Evolutionary conservation across 2,113 vertebrate genomes (phyloP).

Genomic region (Sander vitreus): DNA sequence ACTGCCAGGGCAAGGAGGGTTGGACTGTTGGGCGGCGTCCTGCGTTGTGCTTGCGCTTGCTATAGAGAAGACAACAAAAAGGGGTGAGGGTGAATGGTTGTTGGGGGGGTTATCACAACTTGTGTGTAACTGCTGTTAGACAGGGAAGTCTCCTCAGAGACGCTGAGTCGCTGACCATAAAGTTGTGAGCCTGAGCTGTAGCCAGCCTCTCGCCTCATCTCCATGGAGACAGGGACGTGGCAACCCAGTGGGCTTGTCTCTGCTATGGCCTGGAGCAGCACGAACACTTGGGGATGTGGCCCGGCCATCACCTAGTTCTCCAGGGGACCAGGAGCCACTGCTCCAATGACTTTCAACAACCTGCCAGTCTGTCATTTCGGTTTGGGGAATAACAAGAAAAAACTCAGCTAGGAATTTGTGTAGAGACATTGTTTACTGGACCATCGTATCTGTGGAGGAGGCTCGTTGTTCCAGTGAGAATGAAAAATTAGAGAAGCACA

Average conservation of each 20-base stretch:
- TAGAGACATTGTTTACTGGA: constrained; percentile 67
- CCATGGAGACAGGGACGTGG: constrained; percentile 84
- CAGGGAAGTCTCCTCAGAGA: constrained; percentile 79
- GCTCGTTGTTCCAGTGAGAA: constrained; percentile 56
- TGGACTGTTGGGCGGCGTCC: constrained; percentile 71
- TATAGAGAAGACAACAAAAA: constrained; percentile 78
- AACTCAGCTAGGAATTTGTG: constrained; percentile 64
- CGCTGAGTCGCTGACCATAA: constrained; percentile 87
- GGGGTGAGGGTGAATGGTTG: constrained; percentile 59
- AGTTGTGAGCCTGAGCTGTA: constrained; percentile 87
- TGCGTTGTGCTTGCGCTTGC: constrained; percentile 79
- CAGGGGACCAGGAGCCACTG: constrained; percentile 67
- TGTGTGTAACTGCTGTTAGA: constrained; percentile 62
- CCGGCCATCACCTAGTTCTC: constrained; percentile 76
- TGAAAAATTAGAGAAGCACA: constrained; percentile 31
- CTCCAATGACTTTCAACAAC: constrained; percentile 80
- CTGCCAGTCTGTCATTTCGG: constrained; percentile 80
- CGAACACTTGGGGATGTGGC: constrained; percentile 73
- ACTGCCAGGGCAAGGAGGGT: constrained; percentile 85
- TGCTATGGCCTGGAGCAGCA: constrained; percentile 72
- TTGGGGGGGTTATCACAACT: constrained; percentile 45
- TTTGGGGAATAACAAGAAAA: constrained; percentile 65
- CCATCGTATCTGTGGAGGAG: constrained; percentile 59
- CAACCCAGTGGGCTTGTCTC: constrained; percentile 83
- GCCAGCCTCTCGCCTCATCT: constrained; percentile 79